These are phyloP conservation scores for Vireo griseus DNA, from an alignment of 2,797 vertebrate genomes.

Conservation along the genomic window DNA sequence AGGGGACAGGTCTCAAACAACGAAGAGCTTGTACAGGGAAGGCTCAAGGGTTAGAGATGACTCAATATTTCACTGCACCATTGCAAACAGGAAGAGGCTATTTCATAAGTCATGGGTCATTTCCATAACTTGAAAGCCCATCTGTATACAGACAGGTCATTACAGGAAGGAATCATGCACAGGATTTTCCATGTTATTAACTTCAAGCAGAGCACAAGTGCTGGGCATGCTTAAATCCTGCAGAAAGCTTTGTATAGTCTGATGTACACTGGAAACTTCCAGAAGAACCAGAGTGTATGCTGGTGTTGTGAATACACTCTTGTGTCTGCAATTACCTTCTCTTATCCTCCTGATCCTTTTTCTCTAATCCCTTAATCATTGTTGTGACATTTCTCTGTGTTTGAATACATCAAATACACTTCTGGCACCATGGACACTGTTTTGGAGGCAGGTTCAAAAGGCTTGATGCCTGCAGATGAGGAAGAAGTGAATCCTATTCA, in stretches of 20 bases:
- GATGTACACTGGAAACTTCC: neutral
- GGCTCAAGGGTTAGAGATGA: neutral
- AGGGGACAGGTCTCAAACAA: neutral
- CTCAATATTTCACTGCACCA: neutral
- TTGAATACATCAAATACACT: neutral
- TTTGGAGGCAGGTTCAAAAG: neutral
- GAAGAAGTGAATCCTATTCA: neutral
- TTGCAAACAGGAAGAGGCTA: slow-evolving; percentile 18
- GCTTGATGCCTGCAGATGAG: neutral
- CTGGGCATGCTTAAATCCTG: neutral
- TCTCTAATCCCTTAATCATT: neutral
- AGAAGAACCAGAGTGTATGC: neutral
- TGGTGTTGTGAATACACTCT: neutral
- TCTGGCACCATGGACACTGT: rapidly evolving
- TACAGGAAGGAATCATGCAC: neutral
- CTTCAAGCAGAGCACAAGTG: neutral
- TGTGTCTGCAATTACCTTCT: neutral
- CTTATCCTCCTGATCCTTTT: neutral
- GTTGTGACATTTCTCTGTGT: neutral
- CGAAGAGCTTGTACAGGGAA: neutral
- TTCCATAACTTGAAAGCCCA: neutral
- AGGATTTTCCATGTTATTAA: neutral
- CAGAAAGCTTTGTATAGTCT: neutral
- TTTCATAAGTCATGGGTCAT: slow-evolving; percentile 13
- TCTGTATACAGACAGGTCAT: neutral